Percentiles rank a stretch among this genome's conserved stretches.
These are phyloP conservation scores for Neodontobutis hainanensis DNA, from an alignment of 2,113 vertebrate species.

Conservation along the genomic window DNA sequence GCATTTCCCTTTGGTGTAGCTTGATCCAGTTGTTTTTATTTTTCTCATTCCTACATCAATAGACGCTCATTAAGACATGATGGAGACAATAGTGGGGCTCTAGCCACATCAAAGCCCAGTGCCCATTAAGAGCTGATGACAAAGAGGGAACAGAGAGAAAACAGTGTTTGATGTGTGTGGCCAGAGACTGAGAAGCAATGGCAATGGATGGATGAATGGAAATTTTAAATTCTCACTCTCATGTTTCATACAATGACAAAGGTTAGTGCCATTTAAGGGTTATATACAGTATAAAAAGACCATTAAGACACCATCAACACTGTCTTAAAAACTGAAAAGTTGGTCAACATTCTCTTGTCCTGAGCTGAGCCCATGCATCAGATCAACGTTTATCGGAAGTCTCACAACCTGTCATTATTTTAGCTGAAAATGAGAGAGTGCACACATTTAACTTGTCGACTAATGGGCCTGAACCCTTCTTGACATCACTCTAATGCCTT, in stretches of 20 bases:
- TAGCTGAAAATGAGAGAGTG: slow-evolving; percentile 44
- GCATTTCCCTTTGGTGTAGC: slow-evolving; percentile 23
- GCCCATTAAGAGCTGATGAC: slow-evolving; percentile 59
- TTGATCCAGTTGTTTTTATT: slow-evolving; percentile 38
- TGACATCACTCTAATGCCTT: slow-evolving; percentile 31
- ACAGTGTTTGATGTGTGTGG: slow-evolving; percentile 57
- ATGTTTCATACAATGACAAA: background rate
- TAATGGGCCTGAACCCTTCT: slow-evolving; percentile 53
- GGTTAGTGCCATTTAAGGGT: background rate
- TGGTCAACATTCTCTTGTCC: slow-evolving; percentile 22
- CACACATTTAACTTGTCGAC: slow-evolving; percentile 30
- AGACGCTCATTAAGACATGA: slow-evolving; percentile 56
- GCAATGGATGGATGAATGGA: background rate
- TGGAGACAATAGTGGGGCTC: slow-evolving; percentile 47
- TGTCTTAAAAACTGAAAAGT: slow-evolving; percentile 15
- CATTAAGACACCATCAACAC: no score
- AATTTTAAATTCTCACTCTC: background rate
- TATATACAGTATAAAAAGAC: no score
- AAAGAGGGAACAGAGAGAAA: slow-evolving; percentile 47
- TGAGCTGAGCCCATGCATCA: slow-evolving; percentile 24
- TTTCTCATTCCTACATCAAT: slow-evolving; percentile 47
- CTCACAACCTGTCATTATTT: slow-evolving; percentile 57
- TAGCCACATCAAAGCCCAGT: slow-evolving; percentile 57
- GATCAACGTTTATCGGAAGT: slow-evolving; percentile 37
- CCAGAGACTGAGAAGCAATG: slow-evolving; percentile 13